Conservation (phyloP, 2,888 invertebrate genomes). For the Boloria euphrosyne region DNA sequence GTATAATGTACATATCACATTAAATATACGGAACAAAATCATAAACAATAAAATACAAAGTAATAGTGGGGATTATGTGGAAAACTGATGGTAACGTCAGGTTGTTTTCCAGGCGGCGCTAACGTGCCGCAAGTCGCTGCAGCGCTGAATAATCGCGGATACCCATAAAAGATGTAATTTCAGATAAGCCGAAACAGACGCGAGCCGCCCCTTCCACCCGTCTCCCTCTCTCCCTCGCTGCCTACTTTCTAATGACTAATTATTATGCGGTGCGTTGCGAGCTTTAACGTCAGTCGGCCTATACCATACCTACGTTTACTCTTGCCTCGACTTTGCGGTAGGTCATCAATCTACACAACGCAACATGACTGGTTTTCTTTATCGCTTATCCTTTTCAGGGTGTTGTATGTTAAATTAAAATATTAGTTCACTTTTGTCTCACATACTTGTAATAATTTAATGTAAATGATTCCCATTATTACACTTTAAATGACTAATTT, state of each 20-base stretch:
- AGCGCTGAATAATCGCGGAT: slow-evolving; percentile 82
- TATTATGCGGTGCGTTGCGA: slow-evolving; percentile 82
- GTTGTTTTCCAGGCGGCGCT: slow-evolving; percentile 76
- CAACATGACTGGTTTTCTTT: slow-evolving; percentile 51
- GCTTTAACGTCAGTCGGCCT: slow-evolving; percentile 69
- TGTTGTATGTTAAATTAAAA: slow-evolving; percentile 37
- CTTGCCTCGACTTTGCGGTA: slow-evolving; percentile 59
- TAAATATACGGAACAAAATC: slow-evolving; percentile 59
- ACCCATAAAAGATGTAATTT: slow-evolving; percentile 83
- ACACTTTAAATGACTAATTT: slow-evolving; percentile 14
- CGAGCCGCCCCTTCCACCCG: slow-evolving; percentile 68
- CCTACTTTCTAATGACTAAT: slow-evolving; percentile 83
- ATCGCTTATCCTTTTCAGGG: slow-evolving; percentile 37
- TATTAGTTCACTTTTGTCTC: slow-evolving; percentile 10
- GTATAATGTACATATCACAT: slow-evolving; percentile 33
- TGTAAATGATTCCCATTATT: slow-evolving; percentile 6
- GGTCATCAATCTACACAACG: slow-evolving; percentile 58
- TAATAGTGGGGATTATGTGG: slow-evolving; percentile 78
- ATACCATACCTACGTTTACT: slow-evolving; percentile 57
- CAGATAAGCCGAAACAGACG: slow-evolving; percentile 83
- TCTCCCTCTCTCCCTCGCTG: slow-evolving; percentile 57
- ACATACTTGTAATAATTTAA: slow-evolving; percentile 5
- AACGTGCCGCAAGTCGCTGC: slow-evolving; percentile 79
- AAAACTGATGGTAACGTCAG: slow-evolving; percentile 75
- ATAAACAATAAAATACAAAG: slow-evolving; percentile 72